These are phyloP conservation scores for Morinoia aosen DNA, from an alignment of 2,888 invertebrate species.

Conservation along the genomic window DNA sequence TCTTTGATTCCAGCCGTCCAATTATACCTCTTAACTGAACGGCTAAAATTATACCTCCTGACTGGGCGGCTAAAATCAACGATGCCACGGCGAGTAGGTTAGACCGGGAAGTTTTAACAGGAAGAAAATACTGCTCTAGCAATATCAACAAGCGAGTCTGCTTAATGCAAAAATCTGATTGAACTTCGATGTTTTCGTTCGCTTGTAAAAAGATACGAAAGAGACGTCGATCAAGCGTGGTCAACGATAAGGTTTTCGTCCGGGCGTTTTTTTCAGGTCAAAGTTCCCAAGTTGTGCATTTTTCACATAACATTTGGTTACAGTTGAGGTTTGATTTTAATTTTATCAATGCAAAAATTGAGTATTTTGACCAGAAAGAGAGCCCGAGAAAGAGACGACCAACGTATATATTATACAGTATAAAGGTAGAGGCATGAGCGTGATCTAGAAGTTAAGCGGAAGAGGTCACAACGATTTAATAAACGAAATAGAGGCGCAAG, in stretches of 20 bases:
- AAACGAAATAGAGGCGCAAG: neutral
- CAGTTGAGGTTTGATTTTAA: too few relatives aligned
- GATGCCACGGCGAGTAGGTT: neutral
- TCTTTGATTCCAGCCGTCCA: too few relatives aligned
- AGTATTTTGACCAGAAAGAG: too few relatives aligned
- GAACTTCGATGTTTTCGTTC: neutral
- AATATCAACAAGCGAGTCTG: neutral
- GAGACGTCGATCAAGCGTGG: neutral
- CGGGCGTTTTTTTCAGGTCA: too few relatives aligned
- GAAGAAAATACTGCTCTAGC: slow-evolving; percentile 7
- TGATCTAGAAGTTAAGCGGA: neutral
- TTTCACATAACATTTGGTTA: too few relatives aligned
- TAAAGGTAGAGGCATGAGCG: slow-evolving; percentile 7
- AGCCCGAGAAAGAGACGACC: neutral
- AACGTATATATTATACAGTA: neutral
- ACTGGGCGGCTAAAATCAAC: neutral
- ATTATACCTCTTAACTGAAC: too few relatives aligned
- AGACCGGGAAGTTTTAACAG: neutral
- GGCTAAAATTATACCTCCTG: too few relatives aligned
- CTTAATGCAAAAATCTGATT: neutral
- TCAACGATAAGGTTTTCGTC: too few relatives aligned
- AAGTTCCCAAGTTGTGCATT: too few relatives aligned
- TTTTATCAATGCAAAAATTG: too few relatives aligned
- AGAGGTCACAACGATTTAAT: neutral
- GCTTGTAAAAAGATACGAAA: neutral